Evolutionary conservation across 2,888 invertebrate genomes (phyloP).

Genomic region (Netelia inedita): DNA sequence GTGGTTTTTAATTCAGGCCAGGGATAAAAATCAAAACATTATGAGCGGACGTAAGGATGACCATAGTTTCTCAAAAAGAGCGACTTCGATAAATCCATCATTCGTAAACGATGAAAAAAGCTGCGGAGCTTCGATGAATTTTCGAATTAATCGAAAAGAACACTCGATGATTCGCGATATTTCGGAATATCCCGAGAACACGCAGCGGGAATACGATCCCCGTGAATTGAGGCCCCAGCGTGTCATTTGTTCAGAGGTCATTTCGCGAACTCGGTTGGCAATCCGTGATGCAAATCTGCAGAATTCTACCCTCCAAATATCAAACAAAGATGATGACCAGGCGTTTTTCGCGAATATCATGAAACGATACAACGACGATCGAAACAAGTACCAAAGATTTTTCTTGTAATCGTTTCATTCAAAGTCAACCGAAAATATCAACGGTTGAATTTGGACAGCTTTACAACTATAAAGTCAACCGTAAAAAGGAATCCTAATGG

Average conservation of each 20-base stretch:
- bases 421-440: no score
- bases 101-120: not conserved
- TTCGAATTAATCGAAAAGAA: not conserved
- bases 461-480: no score
- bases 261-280: slow-evolving; percentile 25
- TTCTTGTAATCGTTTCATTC: not conserved
- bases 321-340: slow-evolving; percentile 22
- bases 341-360: slow-evolving; percentile 50
- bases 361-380: slow-evolving; percentile 40
- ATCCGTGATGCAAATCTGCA: slow-evolving; percentile 19
- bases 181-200: not conserved
- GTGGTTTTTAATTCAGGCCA: not conserved
- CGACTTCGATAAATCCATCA: not conserved
- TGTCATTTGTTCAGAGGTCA: slow-evolving; percentile 40
- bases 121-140: not conserved
- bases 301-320: not conserved
- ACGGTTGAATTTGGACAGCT: no score
- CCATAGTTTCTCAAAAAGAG: not conserved
- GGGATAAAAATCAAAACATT: not conserved
- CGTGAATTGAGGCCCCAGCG: slow-evolving; percentile 19
- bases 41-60: not conserved
- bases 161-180: not conserved
- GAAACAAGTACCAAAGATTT: slow-evolving; percentile 23
- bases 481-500: no score
- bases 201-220: slow-evolving; percentile 39